Evolutionary conservation across 2,888 invertebrate species (phyloP).

Genomic region (Sylvicola fuscatus): DNA sequence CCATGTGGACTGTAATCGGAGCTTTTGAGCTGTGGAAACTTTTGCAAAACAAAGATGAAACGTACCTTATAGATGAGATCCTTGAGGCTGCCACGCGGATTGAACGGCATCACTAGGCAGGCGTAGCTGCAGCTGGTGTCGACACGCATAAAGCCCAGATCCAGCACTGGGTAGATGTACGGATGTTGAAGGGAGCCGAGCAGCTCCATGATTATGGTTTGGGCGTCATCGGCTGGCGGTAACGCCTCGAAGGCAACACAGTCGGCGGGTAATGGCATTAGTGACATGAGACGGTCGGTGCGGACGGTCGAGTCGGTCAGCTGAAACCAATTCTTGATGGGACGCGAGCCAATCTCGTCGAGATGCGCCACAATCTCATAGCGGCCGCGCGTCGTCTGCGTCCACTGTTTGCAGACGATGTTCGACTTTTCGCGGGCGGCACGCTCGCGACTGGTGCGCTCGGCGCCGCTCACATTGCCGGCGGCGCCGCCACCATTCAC

Average conservation of each 20-base stretch:
- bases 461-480: conserved; percentile 30
- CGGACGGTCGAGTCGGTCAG: conserved; percentile 59
- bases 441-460: conserved; percentile 41
- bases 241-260: conserved; percentile 26
- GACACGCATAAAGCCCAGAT: conserved; percentile 49
- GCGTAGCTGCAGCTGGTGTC: conserved; percentile 34
- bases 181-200: conserved; percentile 79
- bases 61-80: conserved; percentile 73
- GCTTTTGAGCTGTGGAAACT: neutral
- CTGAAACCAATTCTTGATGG: conserved; percentile 81
- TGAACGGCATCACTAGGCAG: conserved; percentile 63
- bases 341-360: conserved; percentile 61
- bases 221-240: conserved; percentile 38
- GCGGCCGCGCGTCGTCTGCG: conserved; percentile 36
- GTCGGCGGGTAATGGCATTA: conserved; percentile 24
- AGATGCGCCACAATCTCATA: conserved; percentile 64
- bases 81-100: conserved; percentile 67
- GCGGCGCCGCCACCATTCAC: conserved; percentile 6
- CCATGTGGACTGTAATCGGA: conserved; percentile 47
- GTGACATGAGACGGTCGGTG: conserved; percentile 25
- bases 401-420: conserved; percentile 36
- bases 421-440: conserved; percentile 43
- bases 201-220: conserved; percentile 54
- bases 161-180: conserved; percentile 76
- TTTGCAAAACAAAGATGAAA: conserved; percentile 7